A percentile compares a stretch with the other conserved stretches of the same genome.
These are phyloP conservation scores for Idris sp. DNA, from an alignment of 1,140 invertebrate genomes.

Conservation along the genomic window DNA sequence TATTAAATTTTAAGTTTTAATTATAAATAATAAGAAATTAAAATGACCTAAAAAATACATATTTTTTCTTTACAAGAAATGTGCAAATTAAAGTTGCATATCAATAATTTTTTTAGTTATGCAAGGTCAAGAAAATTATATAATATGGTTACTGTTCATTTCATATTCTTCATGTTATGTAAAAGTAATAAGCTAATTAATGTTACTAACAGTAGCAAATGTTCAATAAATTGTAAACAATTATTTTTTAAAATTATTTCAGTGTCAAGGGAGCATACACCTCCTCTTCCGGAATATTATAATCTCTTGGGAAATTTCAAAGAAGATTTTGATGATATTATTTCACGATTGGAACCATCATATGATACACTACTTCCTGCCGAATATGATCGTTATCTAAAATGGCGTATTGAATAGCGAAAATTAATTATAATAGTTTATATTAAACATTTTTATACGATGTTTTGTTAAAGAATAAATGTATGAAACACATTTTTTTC, in stretches of 20 bases:
- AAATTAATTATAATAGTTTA: constrained; percentile 1
- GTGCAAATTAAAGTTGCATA: too few species aligned
- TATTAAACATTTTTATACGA: constrained; percentile 19
- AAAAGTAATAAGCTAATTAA: constrained; percentile 11
- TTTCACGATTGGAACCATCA: constrained; percentile 8
- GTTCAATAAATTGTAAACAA: background rate
- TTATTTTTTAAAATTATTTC: constrained; percentile 31
- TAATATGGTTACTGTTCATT: too few species aligned
- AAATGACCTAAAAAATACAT: too few species aligned
- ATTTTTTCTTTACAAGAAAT: too few species aligned
- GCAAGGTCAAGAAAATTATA: too few species aligned
- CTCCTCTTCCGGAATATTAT: constrained; percentile 10
- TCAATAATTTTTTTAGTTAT: too few species aligned
- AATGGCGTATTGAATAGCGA: constrained; percentile 37
- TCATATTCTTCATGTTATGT: too few species aligned
- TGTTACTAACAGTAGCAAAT: constrained; percentile 5
- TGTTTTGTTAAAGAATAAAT: background rate
- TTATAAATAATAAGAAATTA: too few species aligned
- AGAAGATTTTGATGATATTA: constrained; percentile 21
- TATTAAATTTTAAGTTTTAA: too few species aligned
- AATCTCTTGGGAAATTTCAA: constrained; percentile 11
- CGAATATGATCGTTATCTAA: constrained; percentile 36
- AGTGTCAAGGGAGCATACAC: constrained; percentile 17
- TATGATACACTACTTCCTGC: constrained; percentile 29
- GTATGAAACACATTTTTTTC: background rate